Percentiles rank a stretch among this genome's conserved stretches.
phyloP scores from a whole-genome alignment of 2,888 invertebrate genomes.

The Drosophila paucipuncta region DNA sequence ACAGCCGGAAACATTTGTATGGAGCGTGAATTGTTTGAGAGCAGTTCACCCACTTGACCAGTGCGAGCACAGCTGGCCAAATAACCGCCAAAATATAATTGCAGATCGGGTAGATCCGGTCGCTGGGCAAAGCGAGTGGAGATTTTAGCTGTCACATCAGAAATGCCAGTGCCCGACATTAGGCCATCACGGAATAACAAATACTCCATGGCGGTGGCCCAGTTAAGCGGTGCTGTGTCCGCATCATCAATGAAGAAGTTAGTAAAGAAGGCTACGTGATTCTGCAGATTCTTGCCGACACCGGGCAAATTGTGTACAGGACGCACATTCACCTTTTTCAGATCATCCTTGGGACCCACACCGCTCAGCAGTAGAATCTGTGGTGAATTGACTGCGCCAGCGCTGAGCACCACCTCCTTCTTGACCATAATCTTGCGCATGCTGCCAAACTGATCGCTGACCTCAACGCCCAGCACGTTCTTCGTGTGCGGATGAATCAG shows the following conservation, averaged over 20 bases:
- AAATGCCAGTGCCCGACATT: slow-evolving; percentile 95
- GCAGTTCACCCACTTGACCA: slow-evolving; percentile 93
- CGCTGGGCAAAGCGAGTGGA: slow-evolving; percentile 92
- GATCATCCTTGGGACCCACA: slow-evolving; percentile 91
- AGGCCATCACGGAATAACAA: slow-evolving; percentile 94
- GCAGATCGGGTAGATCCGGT: slow-evolving; percentile 92
- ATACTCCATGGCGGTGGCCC: slow-evolving; percentile 97
- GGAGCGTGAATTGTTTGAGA: slow-evolving; percentile 89
- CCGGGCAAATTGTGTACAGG: slow-evolving; percentile 91
- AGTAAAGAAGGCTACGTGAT: slow-evolving; percentile 93
- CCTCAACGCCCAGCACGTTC: slow-evolving; percentile 91
- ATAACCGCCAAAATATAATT: slow-evolving; percentile 94
- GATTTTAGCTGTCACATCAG: slow-evolving; percentile 94
- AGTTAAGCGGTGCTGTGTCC: slow-evolving; percentile 93
- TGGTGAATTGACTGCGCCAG: slow-evolving; percentile 96
- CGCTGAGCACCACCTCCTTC: slow-evolving; percentile 92
- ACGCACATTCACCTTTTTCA: slow-evolving; percentile 88
- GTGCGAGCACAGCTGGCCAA: slow-evolving; percentile 94
- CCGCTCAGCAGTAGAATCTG: slow-evolving; percentile 96
- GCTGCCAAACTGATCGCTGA: slow-evolving; percentile 85
- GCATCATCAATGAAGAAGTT: slow-evolving; percentile 93
- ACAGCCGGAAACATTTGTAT: slow-evolving; percentile 93
- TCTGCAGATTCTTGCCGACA: slow-evolving; percentile 94
- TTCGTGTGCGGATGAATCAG: slow-evolving; percentile 91
- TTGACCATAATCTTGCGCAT: slow-evolving; percentile 89